Evolutionary conservation across 1,140 invertebrate species (phyloP).

Genomic region (Drosophila malerkotliana): DNA sequence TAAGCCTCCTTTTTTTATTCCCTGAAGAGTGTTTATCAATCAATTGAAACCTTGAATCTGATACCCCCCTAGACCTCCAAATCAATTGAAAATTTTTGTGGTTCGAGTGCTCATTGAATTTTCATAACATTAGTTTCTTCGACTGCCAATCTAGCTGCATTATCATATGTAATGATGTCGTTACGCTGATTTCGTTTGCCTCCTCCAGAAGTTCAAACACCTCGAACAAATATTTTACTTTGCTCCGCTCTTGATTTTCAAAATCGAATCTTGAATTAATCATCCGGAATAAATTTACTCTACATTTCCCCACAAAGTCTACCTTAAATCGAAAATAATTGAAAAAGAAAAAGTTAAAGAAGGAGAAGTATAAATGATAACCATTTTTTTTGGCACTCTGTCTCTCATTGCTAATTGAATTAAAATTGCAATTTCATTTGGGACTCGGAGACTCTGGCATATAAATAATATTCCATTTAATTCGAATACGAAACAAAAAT

Average conservation of each 20-base stretch:
- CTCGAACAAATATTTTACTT: slow-evolving; percentile 67
- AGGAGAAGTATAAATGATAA: slow-evolving; percentile 12
- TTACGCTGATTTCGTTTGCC: slow-evolving; percentile 40
- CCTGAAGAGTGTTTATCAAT: not conserved
- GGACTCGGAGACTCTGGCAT: not conserved
- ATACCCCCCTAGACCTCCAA: not conserved
- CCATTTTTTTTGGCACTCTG: slow-evolving; percentile 1
- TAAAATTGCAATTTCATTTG: slow-evolving; percentile 49
- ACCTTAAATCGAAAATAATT: slow-evolving; percentile 29
- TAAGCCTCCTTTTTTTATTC: not conserved
- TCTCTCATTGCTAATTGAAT: slow-evolving; percentile 48
- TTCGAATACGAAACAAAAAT: slow-evolving; percentile 40
- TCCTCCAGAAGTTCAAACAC: slow-evolving; percentile 40
- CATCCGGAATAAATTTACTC: slow-evolving; percentile 71
- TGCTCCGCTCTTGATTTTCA: slow-evolving; percentile 30
- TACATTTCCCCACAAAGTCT: slow-evolving; percentile 26
- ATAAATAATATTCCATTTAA: slow-evolving; percentile 54
- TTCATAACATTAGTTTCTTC: slow-evolving; percentile 46
- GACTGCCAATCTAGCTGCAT: slow-evolving; percentile 28
- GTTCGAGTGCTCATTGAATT: slow-evolving; percentile 38
- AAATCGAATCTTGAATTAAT: slow-evolving; percentile 72
- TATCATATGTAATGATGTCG: slow-evolving; percentile 71
- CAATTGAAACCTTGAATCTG: not conserved
- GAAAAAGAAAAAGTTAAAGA: not conserved
- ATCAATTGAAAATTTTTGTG: slow-evolving; percentile 24